phyloP scores from a whole-genome alignment of 1,140 invertebrate genomes.

The Hyles vespertilio region DNA sequence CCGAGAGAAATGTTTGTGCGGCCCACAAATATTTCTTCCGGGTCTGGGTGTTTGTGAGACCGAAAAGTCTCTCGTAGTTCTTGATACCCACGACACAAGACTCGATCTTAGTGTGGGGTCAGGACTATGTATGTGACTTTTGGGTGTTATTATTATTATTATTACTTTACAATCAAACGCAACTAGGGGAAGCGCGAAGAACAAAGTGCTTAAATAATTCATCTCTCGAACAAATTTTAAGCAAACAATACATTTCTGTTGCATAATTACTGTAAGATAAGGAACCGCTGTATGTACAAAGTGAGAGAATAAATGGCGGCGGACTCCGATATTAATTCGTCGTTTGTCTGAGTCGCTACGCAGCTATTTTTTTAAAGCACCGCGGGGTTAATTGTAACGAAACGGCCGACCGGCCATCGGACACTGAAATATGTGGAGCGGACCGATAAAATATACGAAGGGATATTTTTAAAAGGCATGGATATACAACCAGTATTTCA shows the following conservation, averaged over 20 bases:
- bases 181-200: slow-evolving; percentile 9
- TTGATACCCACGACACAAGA: too few relatives aligned
- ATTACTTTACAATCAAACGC: too few relatives aligned
- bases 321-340: slow-evolving; percentile 63
- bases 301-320: slow-evolving; percentile 49
- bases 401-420: slow-evolving; percentile 35
- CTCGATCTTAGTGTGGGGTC: too few relatives aligned
- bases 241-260: slow-evolving; percentile 58
- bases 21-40: too few relatives aligned
- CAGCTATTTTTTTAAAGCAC: slow-evolving; percentile 50
- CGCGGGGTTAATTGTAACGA: slow-evolving; percentile 60
- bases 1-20: too few relatives aligned
- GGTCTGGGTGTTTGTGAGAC: too few relatives aligned
- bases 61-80: too few relatives aligned
- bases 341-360: slow-evolving; percentile 54
- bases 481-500: too few relatives aligned
- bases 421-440: slow-evolving; percentile 39
- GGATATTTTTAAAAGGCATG: background rate
- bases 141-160: too few relatives aligned
- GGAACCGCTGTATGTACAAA: slow-evolving; percentile 48
- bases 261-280: slow-evolving; percentile 55
- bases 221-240: slow-evolving; percentile 43
- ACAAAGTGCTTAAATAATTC: slow-evolving; percentile 27
- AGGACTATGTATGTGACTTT: too few relatives aligned
- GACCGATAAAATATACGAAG: background rate